A percentile compares a stretch with the other conserved stretches of the same genome.
These are phyloP conservation scores for Neodon shergylaensis DNA, from an alignment of 2,113 vertebrate genomes.

Conservation along the genomic window DNA sequence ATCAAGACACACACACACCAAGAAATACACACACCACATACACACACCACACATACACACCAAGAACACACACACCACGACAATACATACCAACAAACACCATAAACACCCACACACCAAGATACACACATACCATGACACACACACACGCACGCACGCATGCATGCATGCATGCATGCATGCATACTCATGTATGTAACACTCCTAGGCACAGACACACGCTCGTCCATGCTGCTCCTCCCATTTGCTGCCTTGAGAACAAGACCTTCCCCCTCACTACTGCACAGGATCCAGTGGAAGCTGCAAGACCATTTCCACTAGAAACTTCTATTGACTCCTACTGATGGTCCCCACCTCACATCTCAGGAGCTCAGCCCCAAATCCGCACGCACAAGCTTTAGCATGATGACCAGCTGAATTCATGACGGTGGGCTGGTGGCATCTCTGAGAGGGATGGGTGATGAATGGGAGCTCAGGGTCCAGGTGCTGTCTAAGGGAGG, in stretches of 20 bases:
- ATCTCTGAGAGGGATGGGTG: no score
- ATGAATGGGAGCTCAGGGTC: no score
- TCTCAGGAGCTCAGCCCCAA: background rate
- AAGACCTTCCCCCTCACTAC: accelerated
- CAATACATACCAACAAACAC: background rate
- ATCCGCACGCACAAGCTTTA: accelerated
- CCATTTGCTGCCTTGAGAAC: background rate
- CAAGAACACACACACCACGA: no score
- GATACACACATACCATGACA: no score
- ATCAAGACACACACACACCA: no score
- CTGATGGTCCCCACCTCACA: accelerated
- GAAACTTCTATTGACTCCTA: accelerated
- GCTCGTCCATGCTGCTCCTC: background rate
- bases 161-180: accelerated
- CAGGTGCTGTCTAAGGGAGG: background rate
- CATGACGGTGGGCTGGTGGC: accelerated
- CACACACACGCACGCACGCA: background rate
- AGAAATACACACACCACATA: no score
- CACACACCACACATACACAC: background rate
- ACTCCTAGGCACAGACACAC: background rate
- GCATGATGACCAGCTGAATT: accelerated
- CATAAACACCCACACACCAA: accelerated
- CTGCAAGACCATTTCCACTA: accelerated
- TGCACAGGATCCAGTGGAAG: accelerated
- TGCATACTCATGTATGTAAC: background rate